Evolutionary conservation across 2,888 invertebrate species (phyloP).

Genomic region (Apodemia duryi): DNA sequence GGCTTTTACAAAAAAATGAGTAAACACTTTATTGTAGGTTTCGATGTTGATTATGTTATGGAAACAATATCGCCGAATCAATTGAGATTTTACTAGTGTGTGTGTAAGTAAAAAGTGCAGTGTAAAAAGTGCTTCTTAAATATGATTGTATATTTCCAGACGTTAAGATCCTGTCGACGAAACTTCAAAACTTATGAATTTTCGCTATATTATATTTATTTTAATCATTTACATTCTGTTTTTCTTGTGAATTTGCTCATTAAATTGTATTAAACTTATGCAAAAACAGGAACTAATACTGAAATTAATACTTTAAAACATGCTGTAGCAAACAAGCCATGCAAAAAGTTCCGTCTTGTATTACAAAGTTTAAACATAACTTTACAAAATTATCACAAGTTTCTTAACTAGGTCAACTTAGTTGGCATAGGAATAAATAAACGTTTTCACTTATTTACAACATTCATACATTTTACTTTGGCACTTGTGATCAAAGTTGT

Average conservation of each 20-base stretch:
- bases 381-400: conserved; percentile 12
- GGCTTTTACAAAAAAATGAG: too few species aligned
- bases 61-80: too few species aligned
- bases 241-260: neutral
- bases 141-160: too few species aligned
- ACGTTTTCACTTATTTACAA: neutral
- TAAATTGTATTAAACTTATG: neutral
- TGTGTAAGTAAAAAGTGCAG: too few species aligned
- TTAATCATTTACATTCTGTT: too few species aligned
- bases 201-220: too few species aligned
- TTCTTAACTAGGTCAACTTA: conserved; percentile 17
- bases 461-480: neutral
- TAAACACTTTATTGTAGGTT: too few species aligned
- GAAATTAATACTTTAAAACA: neutral
- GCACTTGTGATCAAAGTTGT: neutral
- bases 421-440: neutral
- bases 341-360: conserved; percentile 17
- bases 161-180: too few species aligned
- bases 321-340: neutral
- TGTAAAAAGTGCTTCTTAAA: too few species aligned
- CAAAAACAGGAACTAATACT: neutral
- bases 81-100: too few species aligned
- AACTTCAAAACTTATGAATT: too few species aligned
- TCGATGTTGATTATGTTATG: too few species aligned
- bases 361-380: conserved; percentile 13